Evolutionary conservation across 2,797 vertebrate genomes (phyloP).

Genomic region (Scarus forsteni): DNA sequence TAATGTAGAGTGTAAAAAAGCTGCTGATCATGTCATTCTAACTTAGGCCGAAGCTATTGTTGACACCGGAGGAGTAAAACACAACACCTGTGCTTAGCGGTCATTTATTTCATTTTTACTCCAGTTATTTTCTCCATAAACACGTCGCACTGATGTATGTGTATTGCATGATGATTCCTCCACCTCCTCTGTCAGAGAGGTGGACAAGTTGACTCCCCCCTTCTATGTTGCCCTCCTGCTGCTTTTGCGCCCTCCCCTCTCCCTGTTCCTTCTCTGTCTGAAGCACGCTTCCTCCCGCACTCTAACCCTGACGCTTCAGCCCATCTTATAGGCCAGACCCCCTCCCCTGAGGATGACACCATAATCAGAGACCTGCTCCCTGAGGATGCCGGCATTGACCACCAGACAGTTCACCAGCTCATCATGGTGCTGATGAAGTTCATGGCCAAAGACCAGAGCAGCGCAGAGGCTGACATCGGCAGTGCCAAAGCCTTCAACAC

Average conservation of each 20-base stretch:
- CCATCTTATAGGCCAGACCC: conserved; percentile 85
- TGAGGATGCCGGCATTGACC: conserved; percentile 96
- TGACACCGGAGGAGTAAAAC: conserved; percentile 3
- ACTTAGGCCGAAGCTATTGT: conserved; percentile 8
- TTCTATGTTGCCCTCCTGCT: conserved; percentile 35
- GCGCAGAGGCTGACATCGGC: conserved; percentile 94
- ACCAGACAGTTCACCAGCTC: conserved; percentile 98
- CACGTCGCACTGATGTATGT: conserved; percentile 34
- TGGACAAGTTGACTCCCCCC: conserved; percentile 42
- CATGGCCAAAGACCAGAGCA: conserved; percentile 98
- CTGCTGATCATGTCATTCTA: conserved; percentile 36
- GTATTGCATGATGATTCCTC: conserved; percentile 45
- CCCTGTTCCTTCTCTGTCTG: conserved; percentile 36
- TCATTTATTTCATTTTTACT: conserved; percentile 43
- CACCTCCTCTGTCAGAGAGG: conserved; percentile 35
- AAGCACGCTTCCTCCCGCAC: conserved; percentile 68
- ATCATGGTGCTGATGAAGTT: conserved; percentile 99
- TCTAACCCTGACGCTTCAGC: conserved; percentile 77
- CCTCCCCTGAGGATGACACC: conserved; percentile 92
- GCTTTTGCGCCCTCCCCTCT: conserved; percentile 30
- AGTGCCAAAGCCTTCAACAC: conserved; percentile 99
- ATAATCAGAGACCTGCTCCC: conserved; percentile 95
- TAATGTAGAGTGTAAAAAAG: background rate
- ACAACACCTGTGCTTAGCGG: conserved; percentile 26
- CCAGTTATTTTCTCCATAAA: conserved; percentile 41